Conservation (phyloP, 2,888 invertebrate species). For the Cheilosia vulpina region DNA sequence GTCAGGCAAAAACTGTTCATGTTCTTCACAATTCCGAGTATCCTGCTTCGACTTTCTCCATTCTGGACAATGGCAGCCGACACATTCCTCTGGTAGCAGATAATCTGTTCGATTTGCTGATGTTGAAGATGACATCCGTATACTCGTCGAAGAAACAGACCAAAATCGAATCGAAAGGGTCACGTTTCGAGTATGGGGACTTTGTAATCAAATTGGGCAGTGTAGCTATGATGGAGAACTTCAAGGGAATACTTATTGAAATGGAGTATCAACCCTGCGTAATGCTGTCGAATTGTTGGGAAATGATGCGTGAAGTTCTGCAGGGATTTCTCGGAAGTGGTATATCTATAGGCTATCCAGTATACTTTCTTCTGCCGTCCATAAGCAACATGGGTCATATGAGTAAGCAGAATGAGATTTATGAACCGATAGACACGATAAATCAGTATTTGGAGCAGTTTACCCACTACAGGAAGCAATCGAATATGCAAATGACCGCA, state of each 20-base stretch:
- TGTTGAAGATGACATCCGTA: conserved; percentile 94
- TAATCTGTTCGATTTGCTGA: conserved; percentile 94
- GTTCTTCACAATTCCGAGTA: conserved; percentile 98
- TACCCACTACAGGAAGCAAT: conserved; percentile 92
- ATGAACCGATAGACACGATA: conserved; percentile 95
- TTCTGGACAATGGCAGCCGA: conserved; percentile 93
- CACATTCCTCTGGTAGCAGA: conserved; percentile 95
- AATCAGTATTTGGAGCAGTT: conserved; percentile 98
- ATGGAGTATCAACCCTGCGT: conserved; percentile 96
- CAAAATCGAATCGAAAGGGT: conserved; percentile 94
- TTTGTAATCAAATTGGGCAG: conserved; percentile 97
- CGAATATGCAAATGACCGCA: conserved; percentile 79
- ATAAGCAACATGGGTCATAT: conserved; percentile 81
- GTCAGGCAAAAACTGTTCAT: conserved; percentile 92
- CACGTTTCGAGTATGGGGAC: conserved; percentile 93
- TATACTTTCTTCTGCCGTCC: conserved; percentile 84
- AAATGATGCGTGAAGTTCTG: conserved; percentile 94
- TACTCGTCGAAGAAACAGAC: conserved; percentile 95
- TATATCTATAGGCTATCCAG: conserved; percentile 89
- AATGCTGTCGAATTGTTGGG: conserved; percentile 95
- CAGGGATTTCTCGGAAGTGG: conserved; percentile 94
- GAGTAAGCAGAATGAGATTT: conserved; percentile 85
- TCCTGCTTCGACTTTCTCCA: conserved; percentile 96
- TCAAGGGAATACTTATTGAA: conserved; percentile 96
- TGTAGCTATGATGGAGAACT: conserved; percentile 95